These are phyloP conservation scores for Psilanteris sp. DNA, from an alignment of 1,140 invertebrate genomes.

Conservation along the genomic window DNA sequence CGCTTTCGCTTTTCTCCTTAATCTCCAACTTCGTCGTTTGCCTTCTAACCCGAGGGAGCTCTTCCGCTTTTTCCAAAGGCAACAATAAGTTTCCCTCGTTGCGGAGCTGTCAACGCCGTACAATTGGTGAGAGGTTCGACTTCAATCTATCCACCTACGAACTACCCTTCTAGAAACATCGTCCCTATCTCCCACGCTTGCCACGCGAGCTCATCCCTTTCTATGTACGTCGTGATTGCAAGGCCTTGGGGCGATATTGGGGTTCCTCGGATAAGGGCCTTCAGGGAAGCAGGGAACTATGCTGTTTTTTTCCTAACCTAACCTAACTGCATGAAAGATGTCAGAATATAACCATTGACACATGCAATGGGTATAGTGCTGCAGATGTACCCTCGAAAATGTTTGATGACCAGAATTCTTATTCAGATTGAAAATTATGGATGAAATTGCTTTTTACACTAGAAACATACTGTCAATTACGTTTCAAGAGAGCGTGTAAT, in stretches of 20 bases:
- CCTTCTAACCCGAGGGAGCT: conserved; percentile 65
- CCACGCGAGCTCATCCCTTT: conserved; percentile 73
- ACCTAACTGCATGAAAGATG: conserved; percentile 25
- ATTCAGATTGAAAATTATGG: conserved; percentile 56
- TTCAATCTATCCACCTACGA: conserved; percentile 62
- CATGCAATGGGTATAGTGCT: conserved; percentile 2
- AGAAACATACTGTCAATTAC: conserved; percentile 26
- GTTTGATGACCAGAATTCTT: conserved; percentile 52
- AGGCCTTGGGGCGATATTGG: conserved; percentile 76
- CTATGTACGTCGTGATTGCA: conserved; percentile 77
- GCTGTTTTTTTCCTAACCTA: conserved; percentile 35
- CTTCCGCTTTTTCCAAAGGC: conserved; percentile 75
- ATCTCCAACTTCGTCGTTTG: conserved; percentile 57
- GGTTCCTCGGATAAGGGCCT: conserved; percentile 65
- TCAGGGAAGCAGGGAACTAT: conserved; percentile 11
- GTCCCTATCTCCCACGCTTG: conserved; percentile 49
- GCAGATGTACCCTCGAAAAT: conserved; percentile 47
- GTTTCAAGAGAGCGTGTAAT: conserved; percentile 19
- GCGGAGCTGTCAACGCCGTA: conserved; percentile 74
- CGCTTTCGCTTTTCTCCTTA: conserved; percentile 55
- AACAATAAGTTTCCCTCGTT: conserved; percentile 71
- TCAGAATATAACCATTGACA: conserved; percentile 26
- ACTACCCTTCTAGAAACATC: conserved; percentile 49
- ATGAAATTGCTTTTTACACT: conserved; percentile 51
- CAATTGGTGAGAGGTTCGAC: conserved; percentile 71